Evolutionary conservation across 1,140 invertebrate genomes (phyloP).

Genomic region (Aphis craccivora): DNA sequence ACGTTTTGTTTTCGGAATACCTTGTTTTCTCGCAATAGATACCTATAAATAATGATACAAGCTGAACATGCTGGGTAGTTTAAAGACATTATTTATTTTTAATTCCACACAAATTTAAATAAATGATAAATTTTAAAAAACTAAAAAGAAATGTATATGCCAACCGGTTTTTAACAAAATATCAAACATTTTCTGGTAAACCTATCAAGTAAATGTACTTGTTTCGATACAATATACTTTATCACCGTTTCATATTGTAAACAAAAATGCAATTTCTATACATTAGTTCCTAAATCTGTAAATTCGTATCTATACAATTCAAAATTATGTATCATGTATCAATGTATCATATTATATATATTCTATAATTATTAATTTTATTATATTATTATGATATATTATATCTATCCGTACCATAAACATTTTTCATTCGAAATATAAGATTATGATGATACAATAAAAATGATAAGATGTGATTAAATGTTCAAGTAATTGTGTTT

Average conservation of each 20-base stretch:
- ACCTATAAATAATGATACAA: neutral
- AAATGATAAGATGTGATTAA: neutral
- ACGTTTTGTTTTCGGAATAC: neutral
- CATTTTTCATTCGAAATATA: neutral
- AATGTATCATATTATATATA: too few relatives aligned
- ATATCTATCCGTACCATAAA: neutral
- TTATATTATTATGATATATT: too few relatives aligned
- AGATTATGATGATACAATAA: neutral
- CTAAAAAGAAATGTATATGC: neutral
- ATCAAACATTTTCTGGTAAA: neutral
- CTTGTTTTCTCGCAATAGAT: neutral
- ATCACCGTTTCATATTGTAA: neutral
- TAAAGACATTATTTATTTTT: constrained; percentile 12
- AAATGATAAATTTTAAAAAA: neutral
- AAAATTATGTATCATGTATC: neutral
- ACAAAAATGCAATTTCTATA: neutral
- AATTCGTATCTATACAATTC: neutral
- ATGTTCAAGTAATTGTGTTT: neutral
- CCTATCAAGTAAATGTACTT: neutral
- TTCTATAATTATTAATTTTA: too few relatives aligned
- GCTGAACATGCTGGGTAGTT: neutral
- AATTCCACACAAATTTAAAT: neutral
- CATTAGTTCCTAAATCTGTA: neutral
- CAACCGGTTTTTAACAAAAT: neutral
- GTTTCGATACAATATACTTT: neutral